Percentiles rank a stretch among this genome's conserved stretches.
These are phyloP conservation scores for Mustelus asterias DNA, from an alignment of 2,113 vertebrate species.

Conservation along the genomic window DNA sequence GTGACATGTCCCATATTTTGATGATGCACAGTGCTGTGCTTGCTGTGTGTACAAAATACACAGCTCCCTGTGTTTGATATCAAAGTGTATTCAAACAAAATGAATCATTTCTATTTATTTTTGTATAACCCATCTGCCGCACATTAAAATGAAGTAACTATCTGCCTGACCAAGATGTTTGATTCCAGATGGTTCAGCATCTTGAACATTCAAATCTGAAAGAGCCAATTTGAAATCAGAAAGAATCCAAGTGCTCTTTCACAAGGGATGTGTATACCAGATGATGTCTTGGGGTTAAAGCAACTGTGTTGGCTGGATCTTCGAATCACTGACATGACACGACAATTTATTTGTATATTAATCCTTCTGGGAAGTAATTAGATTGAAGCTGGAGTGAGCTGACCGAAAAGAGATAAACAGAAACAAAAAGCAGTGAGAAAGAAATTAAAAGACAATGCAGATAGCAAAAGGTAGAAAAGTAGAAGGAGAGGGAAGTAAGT, in stretches of 20 bases:
- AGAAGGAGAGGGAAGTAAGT: not conserved
- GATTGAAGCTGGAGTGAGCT: not conserved
- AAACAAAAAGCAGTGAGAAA: not conserved
- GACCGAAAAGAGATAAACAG: not conserved
- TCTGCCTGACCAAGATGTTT: not conserved
- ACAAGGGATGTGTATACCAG: constrained; percentile 11
- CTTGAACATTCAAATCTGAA: not conserved
- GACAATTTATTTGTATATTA: not conserved
- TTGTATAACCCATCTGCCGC: not conserved
- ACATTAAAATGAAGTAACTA: not conserved
- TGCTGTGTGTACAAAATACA: not conserved
- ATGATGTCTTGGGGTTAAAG: not conserved
- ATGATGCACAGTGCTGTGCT: not conserved
- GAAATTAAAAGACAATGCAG: not conserved
- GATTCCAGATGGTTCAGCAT: not conserved
- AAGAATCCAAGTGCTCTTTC: not conserved
- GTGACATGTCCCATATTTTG: not conserved
- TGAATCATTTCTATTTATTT: not conserved
- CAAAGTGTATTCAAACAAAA: not conserved
- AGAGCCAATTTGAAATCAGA: constrained; percentile 5
- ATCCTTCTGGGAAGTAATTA: not conserved
- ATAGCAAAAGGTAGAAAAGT: not conserved
- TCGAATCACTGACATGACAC: not conserved
- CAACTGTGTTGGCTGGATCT: not conserved
- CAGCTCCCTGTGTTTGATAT: not conserved